Conservation (phyloP, 2,113 vertebrate species). For the Macrotis lagotis region DNA sequence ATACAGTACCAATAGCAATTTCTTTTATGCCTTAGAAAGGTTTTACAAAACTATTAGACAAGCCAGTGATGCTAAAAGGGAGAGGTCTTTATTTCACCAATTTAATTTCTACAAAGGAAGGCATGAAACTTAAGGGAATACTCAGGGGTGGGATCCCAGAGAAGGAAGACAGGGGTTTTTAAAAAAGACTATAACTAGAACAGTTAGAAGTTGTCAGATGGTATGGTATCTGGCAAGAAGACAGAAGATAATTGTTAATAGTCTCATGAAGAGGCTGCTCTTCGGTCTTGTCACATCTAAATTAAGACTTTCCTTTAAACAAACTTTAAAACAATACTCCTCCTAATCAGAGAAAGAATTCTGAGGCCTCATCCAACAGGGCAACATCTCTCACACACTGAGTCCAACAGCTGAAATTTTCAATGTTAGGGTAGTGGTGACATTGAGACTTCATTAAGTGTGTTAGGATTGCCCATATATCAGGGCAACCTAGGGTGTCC, state of each 20-base stretch:
- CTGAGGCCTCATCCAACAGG: background rate
- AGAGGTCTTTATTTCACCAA: background rate
- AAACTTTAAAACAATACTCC: no score
- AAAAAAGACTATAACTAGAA: background rate
- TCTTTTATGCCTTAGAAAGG: background rate
- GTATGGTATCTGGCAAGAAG: background rate
- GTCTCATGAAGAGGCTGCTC: background rate
- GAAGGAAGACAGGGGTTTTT: background rate
- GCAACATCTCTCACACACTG: background rate
- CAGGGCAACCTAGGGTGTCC: background rate
- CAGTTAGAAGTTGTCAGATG: background rate
- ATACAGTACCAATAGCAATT: background rate
- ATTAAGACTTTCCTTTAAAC: background rate
- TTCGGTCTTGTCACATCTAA: background rate
- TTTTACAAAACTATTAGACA: background rate
- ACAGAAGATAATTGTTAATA: background rate
- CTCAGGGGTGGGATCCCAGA: background rate
- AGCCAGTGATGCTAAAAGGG: background rate
- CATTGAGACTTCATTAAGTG: background rate
- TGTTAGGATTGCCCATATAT: background rate
- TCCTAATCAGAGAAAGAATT: background rate
- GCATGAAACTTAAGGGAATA: background rate
- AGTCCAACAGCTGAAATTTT: background rate
- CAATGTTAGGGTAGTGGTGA: background rate
- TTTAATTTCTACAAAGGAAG: background rate